Evolutionary conservation across 2,797 vertebrate species (phyloP).

Genomic region (Myotis pilosus): DNA sequence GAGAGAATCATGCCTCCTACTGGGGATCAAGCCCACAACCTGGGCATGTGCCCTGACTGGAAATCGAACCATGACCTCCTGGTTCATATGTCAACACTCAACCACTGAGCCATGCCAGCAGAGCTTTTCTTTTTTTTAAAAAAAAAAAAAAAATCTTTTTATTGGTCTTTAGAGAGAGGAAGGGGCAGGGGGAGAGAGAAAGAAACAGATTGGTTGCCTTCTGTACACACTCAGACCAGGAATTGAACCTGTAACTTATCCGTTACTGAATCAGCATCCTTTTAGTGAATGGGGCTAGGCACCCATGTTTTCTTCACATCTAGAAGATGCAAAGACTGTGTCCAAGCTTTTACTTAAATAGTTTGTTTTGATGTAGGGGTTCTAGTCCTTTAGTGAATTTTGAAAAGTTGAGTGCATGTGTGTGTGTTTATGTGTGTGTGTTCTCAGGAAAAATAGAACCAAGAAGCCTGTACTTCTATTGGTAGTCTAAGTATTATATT

Average conservation of each 20-base stretch:
- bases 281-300: not conserved
- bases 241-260: not conserved
- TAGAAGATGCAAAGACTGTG: not conserved
- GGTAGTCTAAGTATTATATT: not conserved
- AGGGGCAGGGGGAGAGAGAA: fast-evolving
- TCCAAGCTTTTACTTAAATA: conserved; percentile 1
- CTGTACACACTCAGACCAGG: not conserved
- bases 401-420: conserved; percentile 30
- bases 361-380: not conserved
- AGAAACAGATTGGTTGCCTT: not conserved
- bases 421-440: not conserved
- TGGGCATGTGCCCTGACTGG: not conserved
- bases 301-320: not conserved
- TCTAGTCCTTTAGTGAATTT: conserved; percentile 9
- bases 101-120: too few species aligned
- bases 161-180: not conserved
- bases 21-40: not conserved
- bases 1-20: not conserved
- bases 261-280: not conserved
- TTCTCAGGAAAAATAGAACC: conserved; percentile 45
- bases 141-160: not conserved
- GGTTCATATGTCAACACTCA: too few species aligned
- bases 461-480: conserved; percentile 3
- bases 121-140: not conserved
- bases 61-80: too few species aligned